Percentiles rank a stretch among this genome's conserved stretches.
These are phyloP conservation scores for Falco columbarius DNA, from an alignment of 2,797 vertebrate species.

Conservation along the genomic window DNA sequence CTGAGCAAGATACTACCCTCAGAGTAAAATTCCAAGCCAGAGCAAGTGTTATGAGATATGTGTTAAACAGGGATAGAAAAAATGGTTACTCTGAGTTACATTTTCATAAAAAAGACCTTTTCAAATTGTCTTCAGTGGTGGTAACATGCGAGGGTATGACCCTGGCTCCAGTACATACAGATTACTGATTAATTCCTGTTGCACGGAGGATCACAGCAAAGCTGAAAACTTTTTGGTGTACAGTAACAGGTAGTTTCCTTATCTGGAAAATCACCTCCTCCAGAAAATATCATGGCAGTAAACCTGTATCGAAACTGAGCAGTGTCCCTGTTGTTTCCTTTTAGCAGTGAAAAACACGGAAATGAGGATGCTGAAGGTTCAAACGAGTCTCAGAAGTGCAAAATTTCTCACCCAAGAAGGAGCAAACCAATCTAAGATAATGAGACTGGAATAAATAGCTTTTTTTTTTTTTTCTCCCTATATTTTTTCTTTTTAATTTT, in stretches of 20 bases:
- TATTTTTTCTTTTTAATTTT: not conserved
- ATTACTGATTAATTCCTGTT: not conserved
- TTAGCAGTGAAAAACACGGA: not conserved
- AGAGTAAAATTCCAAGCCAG: not conserved
- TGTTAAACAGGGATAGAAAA: not conserved
- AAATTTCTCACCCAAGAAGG: not conserved
- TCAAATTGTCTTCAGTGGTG: not conserved
- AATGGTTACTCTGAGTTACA: not conserved
- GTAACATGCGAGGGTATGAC: not conserved
- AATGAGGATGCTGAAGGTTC: not conserved
- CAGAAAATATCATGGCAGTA: not conserved
- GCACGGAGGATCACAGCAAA: not conserved
- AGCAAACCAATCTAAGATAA: not conserved
- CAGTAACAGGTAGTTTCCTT: not conserved
- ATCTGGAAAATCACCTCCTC: not conserved
- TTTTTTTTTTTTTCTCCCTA: accelerated
- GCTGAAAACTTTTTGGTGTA: not conserved
- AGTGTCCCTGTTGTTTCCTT: not conserved
- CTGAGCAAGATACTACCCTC: not conserved
- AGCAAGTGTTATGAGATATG: not conserved
- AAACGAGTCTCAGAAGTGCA: not conserved
- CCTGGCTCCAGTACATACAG: not conserved
- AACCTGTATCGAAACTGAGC: not conserved
- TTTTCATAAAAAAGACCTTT: not conserved
- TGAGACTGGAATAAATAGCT: not conserved